Percentiles rank a stretch among this genome's conserved stretches.
Conservation (phyloP, 2,888 invertebrate species). For the Aleiodes leptofemur region DNA sequence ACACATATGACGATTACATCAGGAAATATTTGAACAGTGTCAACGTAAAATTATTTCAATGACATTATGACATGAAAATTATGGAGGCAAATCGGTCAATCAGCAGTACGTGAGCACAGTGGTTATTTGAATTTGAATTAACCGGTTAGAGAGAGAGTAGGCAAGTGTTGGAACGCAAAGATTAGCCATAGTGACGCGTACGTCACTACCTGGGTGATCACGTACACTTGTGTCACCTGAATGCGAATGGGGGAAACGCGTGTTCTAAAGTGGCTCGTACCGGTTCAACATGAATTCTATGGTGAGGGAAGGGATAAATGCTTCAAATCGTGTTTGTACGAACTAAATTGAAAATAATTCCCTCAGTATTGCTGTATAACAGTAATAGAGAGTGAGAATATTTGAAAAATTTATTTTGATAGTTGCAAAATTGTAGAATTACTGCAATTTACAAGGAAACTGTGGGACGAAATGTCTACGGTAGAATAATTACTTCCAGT, state of each 20-base stretch:
- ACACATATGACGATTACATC: too few relatives aligned
- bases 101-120: conserved; percentile 11
- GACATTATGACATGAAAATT: conserved; percentile 15
- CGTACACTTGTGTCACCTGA: conserved; percentile 31
- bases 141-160: neutral
- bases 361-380: too few relatives aligned
- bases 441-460: too few relatives aligned
- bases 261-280: conserved; percentile 24
- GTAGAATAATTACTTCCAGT: too few relatives aligned
- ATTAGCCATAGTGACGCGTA: conserved; percentile 30
- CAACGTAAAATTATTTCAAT: neutral
- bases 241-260: conserved; percentile 26
- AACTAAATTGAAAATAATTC: too few relatives aligned
- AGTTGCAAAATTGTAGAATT: too few relatives aligned
- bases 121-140: conserved; percentile 32
- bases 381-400: too few relatives aligned
- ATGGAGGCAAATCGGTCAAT: conserved; percentile 16
- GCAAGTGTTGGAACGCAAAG: conserved; percentile 6
- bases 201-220: conserved; percentile 17
- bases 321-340: neutral
- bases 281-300: neutral
- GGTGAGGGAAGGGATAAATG: neutral
- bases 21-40: too few relatives aligned
- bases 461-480: too few relatives aligned
- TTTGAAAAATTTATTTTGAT: too few relatives aligned